A percentile compares a stretch with the other conserved stretches of the same genome.
These are phyloP conservation scores for Menidia beryllina DNA, from an alignment of 2,113 vertebrate genomes.

Conservation along the genomic window DNA sequence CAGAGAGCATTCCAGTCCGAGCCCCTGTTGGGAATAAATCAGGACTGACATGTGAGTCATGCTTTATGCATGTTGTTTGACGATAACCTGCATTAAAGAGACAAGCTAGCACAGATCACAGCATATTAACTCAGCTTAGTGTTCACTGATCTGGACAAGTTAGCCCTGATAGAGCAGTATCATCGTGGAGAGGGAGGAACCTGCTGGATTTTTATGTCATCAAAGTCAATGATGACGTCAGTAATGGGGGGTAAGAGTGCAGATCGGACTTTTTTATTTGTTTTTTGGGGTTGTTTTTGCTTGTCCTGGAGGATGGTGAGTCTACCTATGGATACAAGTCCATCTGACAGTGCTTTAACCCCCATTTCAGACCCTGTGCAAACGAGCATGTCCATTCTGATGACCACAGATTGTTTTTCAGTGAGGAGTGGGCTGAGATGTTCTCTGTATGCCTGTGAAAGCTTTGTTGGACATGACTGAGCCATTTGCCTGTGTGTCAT, in stretches of 20 bases:
- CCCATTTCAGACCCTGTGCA: too few species aligned
- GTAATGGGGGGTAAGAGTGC: background rate
- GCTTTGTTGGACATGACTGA: too few species aligned
- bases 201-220: conserved; percentile 20
- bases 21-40: conserved; percentile 36
- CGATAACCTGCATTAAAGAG: conserved; percentile 49
- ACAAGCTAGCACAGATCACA: conserved; percentile 38
- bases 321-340: background rate
- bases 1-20: background rate
- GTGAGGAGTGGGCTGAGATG: too few species aligned
- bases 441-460: too few species aligned
- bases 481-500: too few species aligned
- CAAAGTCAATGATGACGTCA: conserved; percentile 34
- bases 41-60: conserved; percentile 44
- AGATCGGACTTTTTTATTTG: background rate
- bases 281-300: too few species aligned
- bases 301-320: background rate
- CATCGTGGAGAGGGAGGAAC: background rate
- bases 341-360: conserved; percentile 76
- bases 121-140: conserved; percentile 33
- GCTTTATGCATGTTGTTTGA: conserved; percentile 44
- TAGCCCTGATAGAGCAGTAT: conserved; percentile 16
- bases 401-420: too few species aligned
- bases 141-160: conserved; percentile 21
- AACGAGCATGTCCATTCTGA: too few species aligned